A percentile compares a stretch with the other conserved stretches of the same genome.
Conservation (phyloP, 2,113 vertebrate species). For the Pseudorhombus dupliciocellatus region DNA sequence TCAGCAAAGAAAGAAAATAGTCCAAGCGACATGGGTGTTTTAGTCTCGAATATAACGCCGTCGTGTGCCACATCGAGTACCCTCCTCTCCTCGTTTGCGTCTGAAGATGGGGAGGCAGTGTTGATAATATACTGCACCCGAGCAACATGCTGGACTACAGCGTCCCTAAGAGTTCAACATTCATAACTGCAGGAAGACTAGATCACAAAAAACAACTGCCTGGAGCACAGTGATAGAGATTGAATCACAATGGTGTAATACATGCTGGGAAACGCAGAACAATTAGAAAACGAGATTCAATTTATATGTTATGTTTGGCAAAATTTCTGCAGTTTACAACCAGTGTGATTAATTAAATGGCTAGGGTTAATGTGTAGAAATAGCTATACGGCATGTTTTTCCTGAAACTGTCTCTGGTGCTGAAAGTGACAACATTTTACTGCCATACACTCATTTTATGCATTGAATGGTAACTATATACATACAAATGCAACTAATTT, state of each 20-base stretch:
- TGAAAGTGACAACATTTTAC: background rate
- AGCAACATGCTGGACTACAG: slow-evolving; percentile 40
- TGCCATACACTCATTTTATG: background rate
- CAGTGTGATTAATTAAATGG: background rate
- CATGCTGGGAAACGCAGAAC: background rate
- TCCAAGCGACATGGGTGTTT: background rate
- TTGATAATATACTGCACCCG: background rate
- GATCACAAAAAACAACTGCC: background rate
- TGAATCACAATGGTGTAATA: no score
- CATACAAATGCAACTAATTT: background rate
- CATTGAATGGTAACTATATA: background rate
- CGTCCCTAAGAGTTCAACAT: slow-evolving; percentile 54
- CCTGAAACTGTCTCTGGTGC: background rate
- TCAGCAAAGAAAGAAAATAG: background rate
- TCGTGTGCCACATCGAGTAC: background rate
- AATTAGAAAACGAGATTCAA: background rate
- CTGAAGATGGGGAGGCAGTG: slow-evolving; percentile 13
- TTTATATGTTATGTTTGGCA: background rate
- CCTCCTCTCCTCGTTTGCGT: background rate
- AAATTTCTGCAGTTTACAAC: background rate
- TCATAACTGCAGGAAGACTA: slow-evolving; percentile 39
- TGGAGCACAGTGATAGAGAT: background rate
- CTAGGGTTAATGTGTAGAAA: background rate
- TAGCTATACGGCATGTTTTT: background rate
- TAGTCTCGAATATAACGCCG: background rate